Evolutionary conservation across 2,888 invertebrate species (phyloP).

Genomic region (Nyleta sp.): DNA sequence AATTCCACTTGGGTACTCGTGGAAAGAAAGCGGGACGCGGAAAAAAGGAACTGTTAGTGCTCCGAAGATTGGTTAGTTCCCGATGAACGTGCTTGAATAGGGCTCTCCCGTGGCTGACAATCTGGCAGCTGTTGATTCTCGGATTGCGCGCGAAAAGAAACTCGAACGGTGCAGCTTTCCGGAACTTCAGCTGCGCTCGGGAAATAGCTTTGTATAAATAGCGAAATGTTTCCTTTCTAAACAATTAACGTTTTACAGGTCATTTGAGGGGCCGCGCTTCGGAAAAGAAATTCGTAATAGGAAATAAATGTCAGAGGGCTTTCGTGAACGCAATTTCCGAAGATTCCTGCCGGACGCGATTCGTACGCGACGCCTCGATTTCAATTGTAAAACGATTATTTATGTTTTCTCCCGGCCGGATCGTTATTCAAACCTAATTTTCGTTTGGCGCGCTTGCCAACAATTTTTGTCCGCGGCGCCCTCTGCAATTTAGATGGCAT

Average conservation of each 20-base stretch:
- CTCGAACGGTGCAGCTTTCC: slow-evolving; percentile 45
- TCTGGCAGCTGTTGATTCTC: slow-evolving; percentile 59
- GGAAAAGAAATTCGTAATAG: background rate
- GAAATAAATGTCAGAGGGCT: too few species aligned
- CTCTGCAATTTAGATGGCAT: slow-evolving; percentile 63
- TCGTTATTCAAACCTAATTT: slow-evolving; percentile 52
- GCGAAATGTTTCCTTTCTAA: slow-evolving; percentile 52
- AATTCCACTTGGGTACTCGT: too few species aligned
- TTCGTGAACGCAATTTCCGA: too few species aligned
- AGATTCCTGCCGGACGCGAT: slow-evolving; percentile 3
- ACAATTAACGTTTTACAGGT: slow-evolving; percentile 53
- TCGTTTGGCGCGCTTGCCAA: slow-evolving; percentile 41
- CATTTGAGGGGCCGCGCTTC: slow-evolving; percentile 10
- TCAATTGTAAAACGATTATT: slow-evolving; percentile 50
- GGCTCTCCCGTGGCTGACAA: slow-evolving; percentile 24
- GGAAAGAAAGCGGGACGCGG: background rate
- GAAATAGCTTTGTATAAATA: slow-evolving; percentile 59
- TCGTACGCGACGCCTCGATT: slow-evolving; percentile 21
- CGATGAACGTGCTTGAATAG: slow-evolving; percentile 51
- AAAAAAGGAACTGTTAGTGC: slow-evolving; percentile 5
- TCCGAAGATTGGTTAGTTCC: slow-evolving; percentile 41
- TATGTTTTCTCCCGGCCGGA: slow-evolving; percentile 20
- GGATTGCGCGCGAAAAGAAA: slow-evolving; percentile 51
- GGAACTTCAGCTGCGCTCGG: slow-evolving; percentile 56
- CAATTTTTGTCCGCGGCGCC: slow-evolving; percentile 48